Base-by-base conservation (phyloP, 2,888 invertebrate genomes). In the Calliphora vomitoria region DNA sequence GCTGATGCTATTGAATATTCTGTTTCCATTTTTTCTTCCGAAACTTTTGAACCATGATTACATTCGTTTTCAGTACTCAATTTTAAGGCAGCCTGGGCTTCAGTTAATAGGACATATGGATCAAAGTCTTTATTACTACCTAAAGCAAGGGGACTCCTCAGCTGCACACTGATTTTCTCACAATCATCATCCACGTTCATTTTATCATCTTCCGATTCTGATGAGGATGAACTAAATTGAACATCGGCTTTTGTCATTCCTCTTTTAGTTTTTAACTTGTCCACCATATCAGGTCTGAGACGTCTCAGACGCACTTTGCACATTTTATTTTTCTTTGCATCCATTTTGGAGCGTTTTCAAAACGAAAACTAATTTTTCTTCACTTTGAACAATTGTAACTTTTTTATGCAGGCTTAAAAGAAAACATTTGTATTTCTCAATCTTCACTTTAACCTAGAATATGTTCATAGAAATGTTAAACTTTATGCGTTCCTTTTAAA, bases 121-220 rank as follows among this genome's bases (percentile, higher is more conserved):
- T 87, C 79, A 53, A 87, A 87, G 20, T 89, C 88, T 74, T 87
- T 89, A 69, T 90, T 88, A 82, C 82, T 88, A 47, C 89, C 85
- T 78, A 89, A 88, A 25, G 74, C 55, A n/a, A 83, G 55, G 20
- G 83, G 74, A 50, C 79, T 87, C 83, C 89, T 79, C 82, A 90
- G 87, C 88, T 89, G 85, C 85, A 87, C 75, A 50, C 75, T 85
- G 10, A 85, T 85, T 69, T 87, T 78, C 47, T 82, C 85, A 50
- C 85, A 68, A 84, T 80, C 66, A 80, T 88, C 53, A 82, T 88
- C 62, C 0, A 18, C 18, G 31, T 55, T 58, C 44, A 44, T 44
- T 64, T 89, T 86, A 18, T 89, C 89, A 13, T 87, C 85, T n/a
- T 89, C 89, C 10, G 89, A 87, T 31, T 87, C 89, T 4, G 89